These are phyloP conservation scores for Aphelenchoides besseyi DNA, from an alignment of 1,140 invertebrate species.

Conservation along the genomic window DNA sequence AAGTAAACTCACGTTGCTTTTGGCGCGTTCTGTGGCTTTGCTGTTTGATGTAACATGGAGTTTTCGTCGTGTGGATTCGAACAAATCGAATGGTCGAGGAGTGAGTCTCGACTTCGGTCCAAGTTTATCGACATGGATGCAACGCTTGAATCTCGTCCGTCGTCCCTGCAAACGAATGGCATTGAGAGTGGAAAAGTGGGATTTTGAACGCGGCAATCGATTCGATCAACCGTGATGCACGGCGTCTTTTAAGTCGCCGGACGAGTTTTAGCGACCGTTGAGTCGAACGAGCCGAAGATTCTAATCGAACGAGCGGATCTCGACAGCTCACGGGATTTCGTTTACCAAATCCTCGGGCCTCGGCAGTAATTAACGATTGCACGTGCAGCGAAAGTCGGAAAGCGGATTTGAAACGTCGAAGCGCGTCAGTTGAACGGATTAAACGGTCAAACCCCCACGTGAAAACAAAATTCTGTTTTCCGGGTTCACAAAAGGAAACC, in stretches of 20 bases:
- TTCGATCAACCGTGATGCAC: neutral
- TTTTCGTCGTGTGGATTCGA: constrained; percentile 54
- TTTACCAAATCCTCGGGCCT: neutral
- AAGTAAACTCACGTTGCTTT: constrained; percentile 14
- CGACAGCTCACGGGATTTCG: neutral
- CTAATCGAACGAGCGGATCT: neutral
- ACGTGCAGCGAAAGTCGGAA: neutral
- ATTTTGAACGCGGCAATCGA: neutral
- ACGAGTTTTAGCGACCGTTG: neutral
- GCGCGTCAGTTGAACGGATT: no score
- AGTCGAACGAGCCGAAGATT: no score
- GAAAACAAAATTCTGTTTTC: no score
- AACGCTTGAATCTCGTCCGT: constrained; percentile 28
- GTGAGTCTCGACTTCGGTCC: constrained; percentile 51
- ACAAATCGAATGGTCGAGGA: constrained; percentile 54
- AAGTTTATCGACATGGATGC: constrained; percentile 55
- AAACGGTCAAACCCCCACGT: no score
- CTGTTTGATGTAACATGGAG: constrained; percentile 23
- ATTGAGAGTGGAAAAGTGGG: neutral
- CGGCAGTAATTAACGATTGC: no score
- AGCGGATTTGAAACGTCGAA: neutral
- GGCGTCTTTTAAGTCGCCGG: neutral
- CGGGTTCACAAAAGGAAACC: no score
- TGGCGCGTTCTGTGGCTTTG: neutral
- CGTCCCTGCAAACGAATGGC: constrained; percentile 33